Base-by-base conservation (phyloP, 1,140 invertebrate genomes). In the Notospermus geniculatus region DNA sequence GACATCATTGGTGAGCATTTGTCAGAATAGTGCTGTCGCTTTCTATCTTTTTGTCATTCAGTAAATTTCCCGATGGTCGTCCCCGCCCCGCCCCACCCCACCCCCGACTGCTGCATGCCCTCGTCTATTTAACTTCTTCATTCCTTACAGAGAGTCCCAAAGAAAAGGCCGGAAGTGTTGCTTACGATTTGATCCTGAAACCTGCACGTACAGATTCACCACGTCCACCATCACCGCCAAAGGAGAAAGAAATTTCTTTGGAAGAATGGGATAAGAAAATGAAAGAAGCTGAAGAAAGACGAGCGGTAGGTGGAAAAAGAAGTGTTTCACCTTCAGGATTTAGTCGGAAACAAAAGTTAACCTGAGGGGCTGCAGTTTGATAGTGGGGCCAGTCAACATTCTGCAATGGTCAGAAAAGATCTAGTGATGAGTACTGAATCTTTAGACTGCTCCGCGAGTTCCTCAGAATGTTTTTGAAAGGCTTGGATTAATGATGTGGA, bases 151-250 rank as follows among this genome's bases (percentile, higher is more conserved):
- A 71, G 62, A 66, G 55, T 15, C 41, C 63, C 29, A 71, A 68
- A 59, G 57, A 70, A 45, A 75, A 65, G 28, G 61, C 68, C 19
- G 92, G 93, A 41, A 92, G 93, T 30, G 79, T 95, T 50, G 89
- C 91, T 71, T 97, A 93, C 84, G 93, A 97, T 82, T 91, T 95
- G 70, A 94, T 96, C 71, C 82, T 96, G 67, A 91, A 91, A 50
- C 91, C 94, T 72, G 91, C 93, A 19, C 84, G 86, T 36, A 67
- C 68, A 11, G 78, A 79, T 36, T 75, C 78, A 83, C 84, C 30
- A 55, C 45, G 59, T 54, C 69, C 67, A 23, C 39, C 46, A 0
- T 69, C 71, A 46, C 74, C 71, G 25, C 67, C 70, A 1, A 76
- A 74, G 62, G 73, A 70, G 22, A 90, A 89, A 73, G 62, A 66